phyloP scores from a whole-genome alignment of 2,888 invertebrate genomes.

The Hydriomena furcata region DNA sequence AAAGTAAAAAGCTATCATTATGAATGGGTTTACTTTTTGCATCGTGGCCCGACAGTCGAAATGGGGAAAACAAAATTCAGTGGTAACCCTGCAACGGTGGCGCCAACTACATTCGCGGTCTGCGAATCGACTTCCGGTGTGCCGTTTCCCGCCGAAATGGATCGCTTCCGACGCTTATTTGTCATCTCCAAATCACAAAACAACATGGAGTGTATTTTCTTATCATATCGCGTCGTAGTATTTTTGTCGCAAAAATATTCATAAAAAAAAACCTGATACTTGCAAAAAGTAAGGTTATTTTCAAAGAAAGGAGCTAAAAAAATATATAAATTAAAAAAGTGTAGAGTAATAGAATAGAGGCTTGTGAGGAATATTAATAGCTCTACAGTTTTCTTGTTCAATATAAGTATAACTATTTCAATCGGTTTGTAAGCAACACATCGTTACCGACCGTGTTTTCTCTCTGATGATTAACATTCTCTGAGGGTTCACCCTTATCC shows the following conservation, averaged over 20 bases:
- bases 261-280: too few species aligned
- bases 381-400: slow-evolving; percentile 42
- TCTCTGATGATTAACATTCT: slow-evolving; percentile 49
- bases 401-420: slow-evolving; percentile 43
- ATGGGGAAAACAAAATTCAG: slow-evolving; percentile 36
- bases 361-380: too few species aligned
- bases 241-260: background rate
- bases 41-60: slow-evolving; percentile 16
- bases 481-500: slow-evolving; percentile 45
- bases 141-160: slow-evolving; percentile 81
- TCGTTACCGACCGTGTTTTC: slow-evolving; percentile 48
- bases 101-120: slow-evolving; percentile 79
- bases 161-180: slow-evolving; percentile 81
- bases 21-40: background rate
- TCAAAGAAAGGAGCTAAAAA: background rate
- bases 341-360: too few species aligned
- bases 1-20: too few species aligned
- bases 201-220: slow-evolving; percentile 50
- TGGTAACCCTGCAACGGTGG: slow-evolving; percentile 54
- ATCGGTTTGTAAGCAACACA: slow-evolving; percentile 58
- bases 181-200: slow-evolving; percentile 70
- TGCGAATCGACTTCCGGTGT: slow-evolving; percentile 79
- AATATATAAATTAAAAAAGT: background rate
- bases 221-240: slow-evolving; percentile 21
- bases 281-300: too few species aligned